These are phyloP conservation scores for Natrix natrix DNA, from an alignment of 2,797 vertebrate genomes.

Conservation along the genomic window DNA sequence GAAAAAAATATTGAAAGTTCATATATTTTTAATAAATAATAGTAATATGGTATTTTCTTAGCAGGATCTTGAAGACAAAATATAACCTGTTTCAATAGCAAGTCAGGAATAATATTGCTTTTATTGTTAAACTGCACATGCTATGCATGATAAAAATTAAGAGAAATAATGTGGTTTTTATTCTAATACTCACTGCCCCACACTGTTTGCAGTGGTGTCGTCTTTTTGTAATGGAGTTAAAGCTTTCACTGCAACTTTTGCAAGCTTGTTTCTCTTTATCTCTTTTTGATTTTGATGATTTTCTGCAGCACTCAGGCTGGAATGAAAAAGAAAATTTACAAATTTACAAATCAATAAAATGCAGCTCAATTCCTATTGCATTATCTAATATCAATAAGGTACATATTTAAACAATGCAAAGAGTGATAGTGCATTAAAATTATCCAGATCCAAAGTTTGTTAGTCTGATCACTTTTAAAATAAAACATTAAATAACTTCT, in stretches of 20 bases:
- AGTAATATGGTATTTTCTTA: not conserved
- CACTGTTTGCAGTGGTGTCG: slow-evolving; percentile 94
- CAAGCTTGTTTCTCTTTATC: slow-evolving; percentile 94
- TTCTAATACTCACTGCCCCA: slow-evolving; percentile 79
- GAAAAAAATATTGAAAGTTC: not conserved
- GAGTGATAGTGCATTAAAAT: not conserved
- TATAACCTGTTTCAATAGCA: not conserved
- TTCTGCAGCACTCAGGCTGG: slow-evolving; percentile 77
- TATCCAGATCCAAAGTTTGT: not conserved
- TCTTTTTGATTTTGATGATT: slow-evolving; percentile 84
- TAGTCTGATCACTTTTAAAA: not conserved
- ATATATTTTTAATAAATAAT: not conserved
- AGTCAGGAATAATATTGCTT: not conserved
- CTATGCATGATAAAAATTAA: not conserved
- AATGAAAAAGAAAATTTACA: slow-evolving; percentile 29
- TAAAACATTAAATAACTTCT: not conserved
- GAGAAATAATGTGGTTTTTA: not conserved
- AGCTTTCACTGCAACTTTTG: slow-evolving; percentile 90
- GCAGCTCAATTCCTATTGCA: not conserved
- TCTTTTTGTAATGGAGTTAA: slow-evolving; percentile 93
- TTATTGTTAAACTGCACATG: not conserved
- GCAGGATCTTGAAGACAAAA: not conserved
- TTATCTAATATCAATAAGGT: not conserved
- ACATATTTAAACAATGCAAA: not conserved
- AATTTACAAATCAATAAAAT: not conserved